A percentile compares a stretch with the other conserved stretches of the same genome.
Evolutionary conservation across 2,113 vertebrate genomes (phyloP).

Genomic region (Tupaia tana): DNA sequence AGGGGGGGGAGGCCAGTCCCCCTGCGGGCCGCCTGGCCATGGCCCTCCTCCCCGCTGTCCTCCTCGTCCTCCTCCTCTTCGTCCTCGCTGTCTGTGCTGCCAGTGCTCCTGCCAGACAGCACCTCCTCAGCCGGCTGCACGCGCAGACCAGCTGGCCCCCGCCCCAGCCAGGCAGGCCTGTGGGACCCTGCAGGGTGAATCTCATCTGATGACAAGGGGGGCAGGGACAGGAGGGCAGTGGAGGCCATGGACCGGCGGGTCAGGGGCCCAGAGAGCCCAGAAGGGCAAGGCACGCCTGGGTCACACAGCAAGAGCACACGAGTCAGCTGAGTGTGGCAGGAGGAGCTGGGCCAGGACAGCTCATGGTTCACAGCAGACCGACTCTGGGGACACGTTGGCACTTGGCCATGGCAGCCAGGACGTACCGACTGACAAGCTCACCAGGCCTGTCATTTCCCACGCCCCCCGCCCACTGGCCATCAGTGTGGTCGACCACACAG

Average conservation of each 20-base stretch:
- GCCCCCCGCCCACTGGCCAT: background rate
- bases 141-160: background rate
- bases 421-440: background rate
- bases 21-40: background rate
- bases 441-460: background rate
- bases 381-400: too few species aligned
- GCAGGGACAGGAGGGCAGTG: fast-evolving
- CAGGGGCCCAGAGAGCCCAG: background rate
- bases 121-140: background rate
- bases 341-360: background rate
- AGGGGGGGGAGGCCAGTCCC: background rate
- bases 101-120: slow-evolving; percentile 78
- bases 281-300: background rate
- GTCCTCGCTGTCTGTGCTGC: slow-evolving; percentile 86
- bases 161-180: too few species aligned
- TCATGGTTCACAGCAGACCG: too few species aligned
- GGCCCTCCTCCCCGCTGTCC: slow-evolving; percentile 62
- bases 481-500: background rate
- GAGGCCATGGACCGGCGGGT: background rate
- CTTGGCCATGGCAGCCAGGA: background rate
- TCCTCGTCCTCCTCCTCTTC: slow-evolving; percentile 79
- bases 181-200: background rate
- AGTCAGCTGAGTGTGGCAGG: too few species aligned
- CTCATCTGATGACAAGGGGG: background rate
- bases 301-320: background rate